phyloP scores from a whole-genome alignment of 2,797 vertebrate genomes.

The Schizopygopsis pylzovi region DNA sequence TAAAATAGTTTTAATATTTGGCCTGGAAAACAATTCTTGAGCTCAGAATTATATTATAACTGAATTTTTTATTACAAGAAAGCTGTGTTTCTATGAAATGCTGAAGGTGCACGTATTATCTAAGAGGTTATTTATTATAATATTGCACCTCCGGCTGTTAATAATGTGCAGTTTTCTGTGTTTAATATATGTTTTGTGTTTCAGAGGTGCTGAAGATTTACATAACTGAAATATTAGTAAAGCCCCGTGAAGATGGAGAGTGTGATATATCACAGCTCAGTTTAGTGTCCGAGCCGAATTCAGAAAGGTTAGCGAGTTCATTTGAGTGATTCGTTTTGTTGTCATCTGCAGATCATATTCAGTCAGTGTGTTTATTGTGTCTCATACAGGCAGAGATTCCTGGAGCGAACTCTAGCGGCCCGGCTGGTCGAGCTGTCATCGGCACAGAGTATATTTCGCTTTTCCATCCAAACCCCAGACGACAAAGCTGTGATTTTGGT shows the following conservation, averaged over 20 bases:
- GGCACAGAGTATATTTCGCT: slow-evolving; percentile 88
- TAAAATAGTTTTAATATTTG: not conserved
- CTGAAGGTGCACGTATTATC: not conserved
- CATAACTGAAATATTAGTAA: slow-evolving; percentile 80
- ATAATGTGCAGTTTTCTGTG: slow-evolving; percentile 3
- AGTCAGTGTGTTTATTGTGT: not conserved
- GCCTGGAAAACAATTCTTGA: not conserved
- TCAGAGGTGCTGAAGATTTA: slow-evolving; percentile 81
- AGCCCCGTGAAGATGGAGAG: slow-evolving; percentile 64
- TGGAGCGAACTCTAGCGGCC: slow-evolving; percentile 83
- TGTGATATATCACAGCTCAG: slow-evolving; percentile 65
- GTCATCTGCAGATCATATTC: not conserved
- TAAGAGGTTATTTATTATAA: not conserved
- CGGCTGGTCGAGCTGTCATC: slow-evolving; percentile 84
- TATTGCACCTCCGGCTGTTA: not conserved
- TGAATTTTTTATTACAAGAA: slow-evolving; percentile 9
- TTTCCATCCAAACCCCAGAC: slow-evolving; percentile 86
- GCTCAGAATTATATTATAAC: not conserved
- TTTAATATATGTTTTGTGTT: slow-evolving; percentile 32
- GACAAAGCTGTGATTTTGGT: slow-evolving; percentile 88
- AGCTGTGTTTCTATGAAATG: not conserved
- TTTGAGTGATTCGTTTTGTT: not conserved
- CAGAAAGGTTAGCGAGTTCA: not conserved
- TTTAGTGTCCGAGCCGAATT: slow-evolving; percentile 51
- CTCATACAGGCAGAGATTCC: slow-evolving; percentile 67